Evolutionary conservation across 1,140 invertebrate genomes (phyloP), one percentile per base, ranked within the genome.

Genomic region (Pemphigus obesinymphae): DNA sequence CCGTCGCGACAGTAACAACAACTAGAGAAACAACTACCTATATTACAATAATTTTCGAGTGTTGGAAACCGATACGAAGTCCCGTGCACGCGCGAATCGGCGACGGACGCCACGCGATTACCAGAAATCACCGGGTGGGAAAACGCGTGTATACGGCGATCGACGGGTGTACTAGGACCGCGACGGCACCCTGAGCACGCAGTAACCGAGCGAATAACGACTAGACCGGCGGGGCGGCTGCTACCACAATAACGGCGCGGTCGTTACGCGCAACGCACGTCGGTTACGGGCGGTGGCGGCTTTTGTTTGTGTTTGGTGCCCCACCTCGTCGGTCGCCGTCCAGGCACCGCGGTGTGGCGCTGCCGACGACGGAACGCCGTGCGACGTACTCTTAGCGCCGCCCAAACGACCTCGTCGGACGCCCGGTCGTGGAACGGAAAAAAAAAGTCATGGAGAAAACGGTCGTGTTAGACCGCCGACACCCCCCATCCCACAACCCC

Each of bases 291-390:
- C 50, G 76, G 53, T 61, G 76, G 7, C 55, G 55, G 76, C 76
- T 80, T 73, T 80, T 76, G 73, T 76, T 76, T 80, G 76, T 61
- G 17, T 61, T 43, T 17, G 0, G 76, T 17, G 34, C 76, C 76
- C 37, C 37, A 45, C 76, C 76, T 20, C 34, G 20, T 43, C 55
- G 15, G 20, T 43, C 55, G 15, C 17, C 37, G 6, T 31, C 55
- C 37, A 70, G 37, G 40, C 68, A 29, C 13, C 66, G 37, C n/a
- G n/a, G n/a, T n/a, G n/a, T n/a, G n/a, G n/a, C n/a, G n/a, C n/a
- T 29, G 34, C n/a, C 63, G 40, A 43, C 13, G 53, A n/a, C n/a
- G 11, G 10, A 1, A 58, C 53, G 10, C 75, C 5, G 53, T 13
- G 13, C 75, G 53, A 31, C 5, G 10, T 3, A 10, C 31, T 0